A percentile compares a stretch with the other conserved stretches of the same genome.
phyloP scores from a whole-genome alignment of 2,113 vertebrate genomes.

The Ploceus nigricollis region DNA sequence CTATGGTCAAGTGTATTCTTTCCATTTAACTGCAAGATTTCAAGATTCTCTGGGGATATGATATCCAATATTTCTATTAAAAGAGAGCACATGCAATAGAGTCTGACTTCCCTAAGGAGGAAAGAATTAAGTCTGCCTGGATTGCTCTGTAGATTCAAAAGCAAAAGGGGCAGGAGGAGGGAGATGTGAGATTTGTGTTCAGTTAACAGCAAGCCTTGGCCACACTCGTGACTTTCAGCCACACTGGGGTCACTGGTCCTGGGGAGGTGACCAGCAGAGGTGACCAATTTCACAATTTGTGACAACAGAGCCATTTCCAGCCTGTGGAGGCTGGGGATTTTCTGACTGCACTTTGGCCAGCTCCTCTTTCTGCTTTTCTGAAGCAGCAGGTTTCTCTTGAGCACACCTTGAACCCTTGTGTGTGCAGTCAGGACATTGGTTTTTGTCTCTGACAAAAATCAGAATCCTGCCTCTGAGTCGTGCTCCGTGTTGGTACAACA shows the following conservation, averaged over 20 bases:
- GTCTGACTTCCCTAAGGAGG: background rate
- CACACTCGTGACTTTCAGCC: rapidly evolving
- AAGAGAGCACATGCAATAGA: background rate
- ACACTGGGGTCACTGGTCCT: rapidly evolving
- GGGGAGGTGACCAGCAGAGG: background rate
- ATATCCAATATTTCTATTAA: slow-evolving; percentile 42
- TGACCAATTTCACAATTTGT: rapidly evolving
- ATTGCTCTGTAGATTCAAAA: background rate
- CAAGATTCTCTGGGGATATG: background rate
- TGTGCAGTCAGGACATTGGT: rapidly evolving
- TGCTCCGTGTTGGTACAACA: background rate
- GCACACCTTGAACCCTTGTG: background rate
- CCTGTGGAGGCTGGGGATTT: background rate
- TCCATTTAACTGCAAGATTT: slow-evolving; percentile 37
- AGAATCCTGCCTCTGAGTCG: no score
- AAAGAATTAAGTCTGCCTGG: background rate
- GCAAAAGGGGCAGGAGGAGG: background rate
- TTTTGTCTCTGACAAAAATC: background rate
- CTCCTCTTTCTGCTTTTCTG: background rate
- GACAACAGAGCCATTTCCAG: background rate
- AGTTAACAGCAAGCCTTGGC: background rate
- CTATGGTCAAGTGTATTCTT: slow-evolving; percentile 19
- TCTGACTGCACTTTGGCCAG: background rate
- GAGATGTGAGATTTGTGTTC: background rate
- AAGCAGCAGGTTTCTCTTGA: background rate